Conservation (phyloP, 2,888 invertebrate genomes). For the Tolmerus cingulatus region DNA sequence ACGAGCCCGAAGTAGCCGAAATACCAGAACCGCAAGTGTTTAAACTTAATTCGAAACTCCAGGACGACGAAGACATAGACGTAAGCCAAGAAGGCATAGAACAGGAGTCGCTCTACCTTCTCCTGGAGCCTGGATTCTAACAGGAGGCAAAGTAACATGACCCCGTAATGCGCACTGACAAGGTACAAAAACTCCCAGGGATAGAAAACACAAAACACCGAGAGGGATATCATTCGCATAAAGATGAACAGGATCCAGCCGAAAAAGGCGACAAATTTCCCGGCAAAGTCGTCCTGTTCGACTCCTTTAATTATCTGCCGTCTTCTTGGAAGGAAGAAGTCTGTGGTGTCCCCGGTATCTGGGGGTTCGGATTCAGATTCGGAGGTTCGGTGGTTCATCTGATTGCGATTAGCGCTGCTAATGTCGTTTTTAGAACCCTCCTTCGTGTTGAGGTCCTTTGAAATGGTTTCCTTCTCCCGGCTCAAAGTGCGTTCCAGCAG, state of each 20-base stretch:
- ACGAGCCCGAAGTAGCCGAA: slow-evolving; percentile 73
- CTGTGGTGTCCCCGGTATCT: slow-evolving; percentile 50
- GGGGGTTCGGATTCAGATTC: background rate
- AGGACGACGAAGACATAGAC: slow-evolving; percentile 79
- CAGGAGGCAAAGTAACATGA: slow-evolving; percentile 72
- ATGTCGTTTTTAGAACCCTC: slow-evolving; percentile 25
- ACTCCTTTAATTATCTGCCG: slow-evolving; percentile 70
- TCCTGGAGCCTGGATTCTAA: slow-evolving; percentile 68
- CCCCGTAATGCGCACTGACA: slow-evolving; percentile 70
- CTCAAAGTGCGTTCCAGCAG: slow-evolving; percentile 62
- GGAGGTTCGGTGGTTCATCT: background rate
- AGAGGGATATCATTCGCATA: slow-evolving; percentile 75
- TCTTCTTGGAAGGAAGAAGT: slow-evolving; percentile 62
- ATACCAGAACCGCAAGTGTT: slow-evolving; percentile 75
- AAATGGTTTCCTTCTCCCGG: slow-evolving; percentile 61
- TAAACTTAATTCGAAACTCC: slow-evolving; percentile 81
- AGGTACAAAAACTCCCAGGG: slow-evolving; percentile 70
- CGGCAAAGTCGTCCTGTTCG: slow-evolving; percentile 78
- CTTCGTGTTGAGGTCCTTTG: slow-evolving; percentile 50
- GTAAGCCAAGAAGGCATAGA: slow-evolving; percentile 76
- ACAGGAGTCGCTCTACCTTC: slow-evolving; percentile 67
- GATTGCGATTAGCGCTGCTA: background rate
- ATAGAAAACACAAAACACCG: slow-evolving; percentile 75
- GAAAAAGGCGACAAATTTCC: slow-evolving; percentile 73
- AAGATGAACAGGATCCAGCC: slow-evolving; percentile 81